These are phyloP conservation scores for Anoura caudifer DNA, from an alignment of 2,113 vertebrate genomes.

Conservation along the genomic window DNA sequence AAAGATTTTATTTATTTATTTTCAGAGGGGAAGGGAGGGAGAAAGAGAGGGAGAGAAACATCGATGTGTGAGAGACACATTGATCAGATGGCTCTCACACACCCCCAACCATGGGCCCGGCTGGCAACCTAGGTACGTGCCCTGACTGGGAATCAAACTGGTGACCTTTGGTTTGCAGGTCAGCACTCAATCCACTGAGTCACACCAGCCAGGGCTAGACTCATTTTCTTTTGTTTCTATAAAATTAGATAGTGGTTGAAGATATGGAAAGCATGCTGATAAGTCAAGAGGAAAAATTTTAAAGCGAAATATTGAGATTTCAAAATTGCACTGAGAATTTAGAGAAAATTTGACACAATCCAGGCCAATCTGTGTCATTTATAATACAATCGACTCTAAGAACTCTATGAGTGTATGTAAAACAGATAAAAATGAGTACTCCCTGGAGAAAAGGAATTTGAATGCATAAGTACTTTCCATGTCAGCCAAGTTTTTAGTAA, in stretches of 20 bases:
- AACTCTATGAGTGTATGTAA: background rate
- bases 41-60: too few species aligned
- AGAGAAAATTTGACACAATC: constrained; percentile 9
- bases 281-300: constrained; percentile 4
- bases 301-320: constrained; percentile 8
- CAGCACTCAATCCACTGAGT: too few species aligned
- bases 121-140: too few species aligned
- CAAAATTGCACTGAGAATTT: background rate
- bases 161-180: too few species aligned
- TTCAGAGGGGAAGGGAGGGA: too few species aligned
- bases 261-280: background rate
- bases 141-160: too few species aligned
- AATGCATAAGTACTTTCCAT: constrained; percentile 7
- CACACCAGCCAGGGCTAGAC: too few species aligned
- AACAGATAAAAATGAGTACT: constrained; percentile 15
- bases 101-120: too few species aligned
- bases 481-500: background rate
- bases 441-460: background rate
- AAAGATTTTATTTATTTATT: too few species aligned
- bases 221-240: constrained; percentile 20
- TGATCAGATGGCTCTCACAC: too few species aligned
- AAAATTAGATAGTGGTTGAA: background rate
- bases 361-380: constrained; percentile 6
- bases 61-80: too few species aligned
- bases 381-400: background rate